Conservation (phyloP, 2,797 vertebrate genomes). For the Phrynocephalus guinanensis region DNA sequence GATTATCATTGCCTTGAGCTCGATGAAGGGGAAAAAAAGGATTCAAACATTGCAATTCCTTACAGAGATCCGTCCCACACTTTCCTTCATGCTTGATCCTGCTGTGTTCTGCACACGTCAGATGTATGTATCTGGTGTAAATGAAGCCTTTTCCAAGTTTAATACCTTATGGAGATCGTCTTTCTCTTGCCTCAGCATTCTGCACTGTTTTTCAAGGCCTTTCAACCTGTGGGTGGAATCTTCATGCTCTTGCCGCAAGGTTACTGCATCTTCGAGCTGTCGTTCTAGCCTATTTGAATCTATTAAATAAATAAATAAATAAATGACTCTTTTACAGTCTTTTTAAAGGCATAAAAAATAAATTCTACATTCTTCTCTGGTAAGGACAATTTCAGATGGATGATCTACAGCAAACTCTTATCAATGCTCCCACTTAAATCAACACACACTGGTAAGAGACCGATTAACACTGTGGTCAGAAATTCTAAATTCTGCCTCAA, state of each 20-base stretch:
- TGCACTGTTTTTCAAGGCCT: slow-evolving; percentile 91
- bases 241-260: slow-evolving; percentile 89
- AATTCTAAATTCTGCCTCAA: not conserved
- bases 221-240: slow-evolving; percentile 88
- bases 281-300: slow-evolving; percentile 91
- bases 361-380: not conserved
- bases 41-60: not conserved
- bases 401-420: not conserved
- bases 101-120: not conserved
- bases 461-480: not conserved
- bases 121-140: not conserved
- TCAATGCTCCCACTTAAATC: not conserved
- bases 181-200: slow-evolving; percentile 87
- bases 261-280: slow-evolving; percentile 89
- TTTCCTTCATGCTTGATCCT: not conserved
- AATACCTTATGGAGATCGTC: slow-evolving; percentile 93
- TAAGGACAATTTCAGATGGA: not conserved
- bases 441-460: not conserved
- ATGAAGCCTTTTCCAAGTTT: not conserved
- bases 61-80: not conserved
- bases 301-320: slow-evolving; percentile 63
- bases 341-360: not conserved
- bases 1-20: not conserved
- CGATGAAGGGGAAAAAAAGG: not conserved
- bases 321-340: not conserved